These are phyloP conservation scores for Rhabdomys pumilio DNA, from an alignment of 2,797 vertebrate genomes.

Conservation along the genomic window DNA sequence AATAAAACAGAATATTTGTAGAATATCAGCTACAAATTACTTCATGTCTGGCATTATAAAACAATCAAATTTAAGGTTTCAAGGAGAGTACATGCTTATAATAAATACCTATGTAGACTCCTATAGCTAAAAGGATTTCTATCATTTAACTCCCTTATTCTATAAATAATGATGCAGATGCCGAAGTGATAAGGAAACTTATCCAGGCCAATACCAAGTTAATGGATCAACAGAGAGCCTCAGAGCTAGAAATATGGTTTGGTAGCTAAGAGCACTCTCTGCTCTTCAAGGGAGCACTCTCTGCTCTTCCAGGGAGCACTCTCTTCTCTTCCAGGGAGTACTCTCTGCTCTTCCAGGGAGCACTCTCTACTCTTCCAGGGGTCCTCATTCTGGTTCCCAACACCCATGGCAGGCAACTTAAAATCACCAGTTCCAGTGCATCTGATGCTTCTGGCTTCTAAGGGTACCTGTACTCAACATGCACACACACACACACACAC, in stretches of 20 bases:
- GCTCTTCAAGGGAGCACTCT: neutral
- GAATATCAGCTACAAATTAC: conserved; percentile 22
- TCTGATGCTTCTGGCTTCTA: neutral
- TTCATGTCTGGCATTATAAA: conserved; percentile 45
- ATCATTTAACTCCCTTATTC: conserved; percentile 17
- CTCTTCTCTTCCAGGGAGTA: neutral
- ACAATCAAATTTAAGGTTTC: conserved; percentile 4
- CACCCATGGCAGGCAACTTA: neutral
- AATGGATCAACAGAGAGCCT: neutral
- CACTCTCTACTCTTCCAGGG: neutral
- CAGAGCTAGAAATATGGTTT: neutral
- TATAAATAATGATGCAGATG: neutral
- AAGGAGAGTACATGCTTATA: conserved; percentile 10
- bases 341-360: neutral
- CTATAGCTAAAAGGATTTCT: neutral
- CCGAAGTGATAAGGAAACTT: neutral
- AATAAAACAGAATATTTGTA: neutral
- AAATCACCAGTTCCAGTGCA: neutral
- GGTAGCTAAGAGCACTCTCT: neutral
- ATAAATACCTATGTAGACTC: neutral
- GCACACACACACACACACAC: neutral
- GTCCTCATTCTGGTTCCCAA: neutral
- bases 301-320: neutral
- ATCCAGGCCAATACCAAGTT: neutral
- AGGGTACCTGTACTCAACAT: neutral